Conservation (phyloP, 2,888 invertebrate species). For the Pollenia griseotomentosa region DNA sequence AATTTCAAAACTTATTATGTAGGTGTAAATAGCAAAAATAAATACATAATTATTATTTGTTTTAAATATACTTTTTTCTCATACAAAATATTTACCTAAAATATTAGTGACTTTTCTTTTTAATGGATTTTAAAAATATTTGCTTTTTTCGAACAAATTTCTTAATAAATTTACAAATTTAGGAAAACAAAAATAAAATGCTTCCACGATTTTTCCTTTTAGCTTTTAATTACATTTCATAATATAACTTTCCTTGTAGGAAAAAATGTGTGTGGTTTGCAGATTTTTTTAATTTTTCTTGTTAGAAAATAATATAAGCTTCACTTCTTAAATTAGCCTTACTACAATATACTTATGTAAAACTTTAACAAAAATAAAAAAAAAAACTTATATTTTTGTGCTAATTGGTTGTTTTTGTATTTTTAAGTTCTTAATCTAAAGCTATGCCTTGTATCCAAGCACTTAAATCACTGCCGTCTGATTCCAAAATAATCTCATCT, state of each 20-base stretch:
- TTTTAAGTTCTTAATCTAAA: conserved; percentile 85
- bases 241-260: not conserved
- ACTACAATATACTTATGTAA: not conserved
- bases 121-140: not conserved
- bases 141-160: conserved; percentile 12
- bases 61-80: conserved; percentile 9
- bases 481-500: conserved; percentile 88
- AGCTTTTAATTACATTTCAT: conserved; percentile 18
- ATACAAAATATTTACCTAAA: conserved; percentile 48
- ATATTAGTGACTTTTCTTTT: conserved; percentile 63
- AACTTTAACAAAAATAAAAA: conserved; percentile 29
- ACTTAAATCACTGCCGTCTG: conserved; percentile 92
- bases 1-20: not conserved
- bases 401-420: conserved; percentile 38
- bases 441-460: conserved; percentile 95
- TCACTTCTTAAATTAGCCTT: conserved; percentile 4
- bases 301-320: conserved; percentile 9
- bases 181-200: not conserved
- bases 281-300: not conserved
- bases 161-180: conserved; percentile 28
- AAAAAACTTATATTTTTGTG: conserved; percentile 45
- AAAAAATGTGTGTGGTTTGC: not conserved
- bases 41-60: conserved; percentile 39
- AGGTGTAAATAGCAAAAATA: conserved; percentile 22
- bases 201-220: not conserved